These are phyloP conservation scores for Tenebrio molitor DNA, from an alignment of 1,140 invertebrate genomes.

Conservation along the genomic window DNA sequence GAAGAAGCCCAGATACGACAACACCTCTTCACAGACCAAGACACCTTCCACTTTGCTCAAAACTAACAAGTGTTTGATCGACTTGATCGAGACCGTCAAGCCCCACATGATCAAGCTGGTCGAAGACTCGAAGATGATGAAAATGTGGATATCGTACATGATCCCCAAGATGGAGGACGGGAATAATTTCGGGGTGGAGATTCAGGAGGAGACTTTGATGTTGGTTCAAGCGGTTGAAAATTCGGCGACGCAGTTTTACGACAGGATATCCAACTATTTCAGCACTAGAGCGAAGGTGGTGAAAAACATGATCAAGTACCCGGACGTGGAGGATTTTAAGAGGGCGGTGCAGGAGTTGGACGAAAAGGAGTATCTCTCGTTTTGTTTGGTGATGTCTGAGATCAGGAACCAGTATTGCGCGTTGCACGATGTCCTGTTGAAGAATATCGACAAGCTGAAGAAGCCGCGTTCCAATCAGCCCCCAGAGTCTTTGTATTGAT, in stretches of 20 bases:
- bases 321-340: constrained; percentile 94
- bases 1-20: constrained; percentile 71
- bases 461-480: constrained; percentile 73
- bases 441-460: constrained; percentile 96
- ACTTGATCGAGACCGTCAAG: constrained; percentile 88
- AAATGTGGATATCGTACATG: constrained; percentile 98
- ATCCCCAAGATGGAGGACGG: constrained; percentile 99
- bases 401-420: constrained; percentile 96
- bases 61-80: constrained; percentile 85
- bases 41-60: constrained; percentile 83
- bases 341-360: constrained; percentile 92
- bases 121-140: constrained; percentile 92
- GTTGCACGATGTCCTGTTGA: constrained; percentile 93
- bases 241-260: constrained; percentile 94
- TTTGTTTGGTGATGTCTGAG: constrained; percentile 92
- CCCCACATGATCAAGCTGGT: constrained; percentile 91
- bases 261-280: constrained; percentile 89
- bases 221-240: constrained; percentile 95
- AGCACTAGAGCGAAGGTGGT: constrained; percentile 73
- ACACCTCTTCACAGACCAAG: constrained; percentile 71
- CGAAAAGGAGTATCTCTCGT: constrained; percentile 93
- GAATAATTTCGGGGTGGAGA: constrained; percentile 97
- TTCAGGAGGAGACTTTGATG: constrained; percentile 94
- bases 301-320: constrained; percentile 92
- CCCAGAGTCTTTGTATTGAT: background rate